Base-by-base conservation (phyloP, 2,888 invertebrate genomes). In the Magallana nippona region DNA sequence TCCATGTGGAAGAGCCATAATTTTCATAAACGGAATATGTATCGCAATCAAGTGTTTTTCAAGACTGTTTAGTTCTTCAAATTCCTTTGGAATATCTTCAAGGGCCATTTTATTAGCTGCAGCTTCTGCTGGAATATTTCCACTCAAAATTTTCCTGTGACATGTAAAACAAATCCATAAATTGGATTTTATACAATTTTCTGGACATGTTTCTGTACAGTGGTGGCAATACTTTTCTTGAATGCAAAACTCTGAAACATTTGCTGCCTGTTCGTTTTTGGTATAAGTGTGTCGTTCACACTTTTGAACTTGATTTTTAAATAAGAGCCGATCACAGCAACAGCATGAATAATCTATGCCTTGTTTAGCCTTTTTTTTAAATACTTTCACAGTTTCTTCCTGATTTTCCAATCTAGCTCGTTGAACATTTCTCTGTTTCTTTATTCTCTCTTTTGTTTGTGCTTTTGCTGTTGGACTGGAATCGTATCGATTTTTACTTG, bases 11-110 rank as follows among this genome's bases (percentile, higher is more conserved):
- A 88, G 62, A 19, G 84, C 77, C 22, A 86, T 82, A 13, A 89
- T 85, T 81, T 87, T 88, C 85, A 88, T 87, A 71, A 88, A 89
- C 3, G 88, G 88, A 56, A 89, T 85, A n/a, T 85, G 78, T 77
- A 78, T 79, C 17, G 85, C 79, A 88, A 82, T 82, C 55, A 89
- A 77, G 78, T 87, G 87, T 79, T 85, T 82, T 82, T 89, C 88
- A 56, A 89, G 78, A 55, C 79, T 82, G 63, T 88, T 86, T 55
- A 88, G 82, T 44, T 79, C 81, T 71, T 58, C 56, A 32, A 87
- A 82, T 22, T 82, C 79, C 63, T 71, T 27, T 78, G 87, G 87
- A 60, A 81, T 81, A 11, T 81, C 81, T n/a, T 81, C 44, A 10
- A 63, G 60, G 22, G 32, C n/a, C 44, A 44, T n/a, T 15, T 81